Conservation (phyloP, 1,140 invertebrate species). For the Zaprionus tsacasi region DNA sequence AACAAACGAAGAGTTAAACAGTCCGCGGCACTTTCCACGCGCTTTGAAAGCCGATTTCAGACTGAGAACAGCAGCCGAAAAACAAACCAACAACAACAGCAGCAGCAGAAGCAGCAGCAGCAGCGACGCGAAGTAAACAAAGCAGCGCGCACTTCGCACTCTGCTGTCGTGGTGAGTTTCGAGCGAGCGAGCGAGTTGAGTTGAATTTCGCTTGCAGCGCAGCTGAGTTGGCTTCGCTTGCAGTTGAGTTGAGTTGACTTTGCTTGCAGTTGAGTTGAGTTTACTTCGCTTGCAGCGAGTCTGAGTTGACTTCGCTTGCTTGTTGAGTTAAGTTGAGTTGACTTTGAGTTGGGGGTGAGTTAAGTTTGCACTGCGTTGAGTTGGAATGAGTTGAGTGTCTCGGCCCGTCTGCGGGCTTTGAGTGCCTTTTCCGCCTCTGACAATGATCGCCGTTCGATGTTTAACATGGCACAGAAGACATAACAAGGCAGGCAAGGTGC, state of each 20-base stretch:
- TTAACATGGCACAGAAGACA: conserved; percentile 47
- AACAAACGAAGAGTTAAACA: conserved; percentile 35
- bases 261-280: conserved; percentile 14
- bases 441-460: conserved; percentile 53
- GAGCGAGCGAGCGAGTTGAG: conserved; percentile 3
- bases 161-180: conserved; percentile 25
- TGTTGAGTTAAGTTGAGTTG: conserved; percentile 2
- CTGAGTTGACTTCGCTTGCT: not conserved
- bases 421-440: conserved; percentile 6
- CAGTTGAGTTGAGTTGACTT: not conserved
- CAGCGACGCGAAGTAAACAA: conserved; percentile 22
- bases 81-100: conserved; percentile 22
- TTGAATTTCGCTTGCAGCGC: conserved; percentile 25
- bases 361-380: not conserved
- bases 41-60: conserved; percentile 79
- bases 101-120: not conserved
- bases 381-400: too few species aligned
- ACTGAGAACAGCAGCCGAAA: conserved; percentile 65
- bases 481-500: conserved; percentile 66
- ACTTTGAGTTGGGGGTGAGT: conserved; percentile 20
- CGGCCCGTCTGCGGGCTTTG: not conserved
- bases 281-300: not conserved
- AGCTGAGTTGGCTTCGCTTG: conserved; percentile 24
- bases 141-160: not conserved
- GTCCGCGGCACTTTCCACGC: conserved; percentile 68